phyloP scores from a whole-genome alignment of 2,113 vertebrate genomes.

The Eulemur macaco region DNA sequence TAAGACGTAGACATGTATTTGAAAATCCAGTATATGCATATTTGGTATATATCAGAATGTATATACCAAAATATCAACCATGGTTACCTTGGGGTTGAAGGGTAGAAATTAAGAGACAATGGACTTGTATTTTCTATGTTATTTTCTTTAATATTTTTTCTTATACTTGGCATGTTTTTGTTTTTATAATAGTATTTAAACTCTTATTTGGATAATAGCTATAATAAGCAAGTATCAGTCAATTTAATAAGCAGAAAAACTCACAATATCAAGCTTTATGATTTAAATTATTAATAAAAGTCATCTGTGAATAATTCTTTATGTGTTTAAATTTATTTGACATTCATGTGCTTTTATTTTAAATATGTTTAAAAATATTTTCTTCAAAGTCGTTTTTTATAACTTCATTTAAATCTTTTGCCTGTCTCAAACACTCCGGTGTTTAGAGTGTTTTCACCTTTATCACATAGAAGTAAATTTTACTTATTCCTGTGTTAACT shows the following conservation, averaged over 20 bases:
- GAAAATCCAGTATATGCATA: not conserved
- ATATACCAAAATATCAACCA: not conserved
- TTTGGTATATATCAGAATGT: not conserved
- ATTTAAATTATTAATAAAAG: conserved; percentile 30
- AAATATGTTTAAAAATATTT: conserved; percentile 22
- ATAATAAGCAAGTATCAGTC: conserved; percentile 10
- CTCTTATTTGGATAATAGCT: conserved; percentile 21
- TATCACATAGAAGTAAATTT: not conserved
- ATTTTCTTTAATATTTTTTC: not conserved
- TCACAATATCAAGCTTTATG: not conserved
- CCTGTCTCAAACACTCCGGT: not conserved
- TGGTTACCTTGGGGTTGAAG: not conserved
- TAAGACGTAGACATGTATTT: not conserved
- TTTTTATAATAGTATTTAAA: conserved; percentile 29
- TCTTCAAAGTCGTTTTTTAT: conserved; percentile 10
- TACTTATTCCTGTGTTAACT: not conserved
- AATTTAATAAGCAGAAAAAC: conserved; percentile 4
- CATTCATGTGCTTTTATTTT: not conserved
- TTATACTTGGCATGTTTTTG: not conserved
- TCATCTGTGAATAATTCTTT: not conserved
- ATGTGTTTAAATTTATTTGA: conserved; percentile 14
- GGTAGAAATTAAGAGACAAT: not conserved
- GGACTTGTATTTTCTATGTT: not conserved
- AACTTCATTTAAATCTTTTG: not conserved
- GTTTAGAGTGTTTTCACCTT: not conserved